Conservation (phyloP, 2,797 vertebrate genomes). For the Lagocephalus sceleratus region DNA sequence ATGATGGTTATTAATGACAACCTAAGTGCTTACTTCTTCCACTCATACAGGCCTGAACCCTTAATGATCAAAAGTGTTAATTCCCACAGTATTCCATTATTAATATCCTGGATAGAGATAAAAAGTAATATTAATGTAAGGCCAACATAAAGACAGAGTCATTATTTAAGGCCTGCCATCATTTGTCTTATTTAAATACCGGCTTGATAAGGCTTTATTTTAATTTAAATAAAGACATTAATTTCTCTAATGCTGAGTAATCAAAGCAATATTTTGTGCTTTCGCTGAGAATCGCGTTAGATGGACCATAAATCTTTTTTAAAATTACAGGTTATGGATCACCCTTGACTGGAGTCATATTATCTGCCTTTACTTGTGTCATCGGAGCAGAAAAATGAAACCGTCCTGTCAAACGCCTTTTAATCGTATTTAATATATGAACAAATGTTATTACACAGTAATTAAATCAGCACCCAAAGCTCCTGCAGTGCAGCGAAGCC, state of each 20-base stretch:
- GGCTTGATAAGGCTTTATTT: conserved; percentile 72
- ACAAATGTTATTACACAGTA: neutral
- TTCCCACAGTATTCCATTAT: conserved; percentile 68
- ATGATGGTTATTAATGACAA: conserved; percentile 69
- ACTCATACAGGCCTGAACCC: conserved; percentile 54
- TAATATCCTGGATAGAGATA: conserved; percentile 77
- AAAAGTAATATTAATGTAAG: conserved; percentile 71
- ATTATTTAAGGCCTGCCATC: conserved; percentile 69
- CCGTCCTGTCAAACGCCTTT: neutral
- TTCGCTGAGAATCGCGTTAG: conserved; percentile 59
- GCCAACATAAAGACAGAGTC: conserved; percentile 66
- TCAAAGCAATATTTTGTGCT: conserved; percentile 62
- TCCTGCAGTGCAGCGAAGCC: neutral
- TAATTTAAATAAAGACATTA: conserved; percentile 72
- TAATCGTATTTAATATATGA: neutral
- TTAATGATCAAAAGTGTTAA: conserved; percentile 77
- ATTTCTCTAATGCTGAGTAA: conserved; percentile 73
- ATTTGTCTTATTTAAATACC: conserved; percentile 75
- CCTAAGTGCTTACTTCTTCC: conserved; percentile 44
- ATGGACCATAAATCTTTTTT: conserved; percentile 64
- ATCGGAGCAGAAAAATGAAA: neutral
- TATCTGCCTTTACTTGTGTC: conserved; percentile 11
- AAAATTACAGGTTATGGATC: conserved; percentile 44
- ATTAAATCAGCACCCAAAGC: neutral
- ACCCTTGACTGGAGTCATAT: conserved; percentile 22